phyloP scores from a whole-genome alignment of 2,797 vertebrate genomes.

The Dendrocincla tyrannina region DNA sequence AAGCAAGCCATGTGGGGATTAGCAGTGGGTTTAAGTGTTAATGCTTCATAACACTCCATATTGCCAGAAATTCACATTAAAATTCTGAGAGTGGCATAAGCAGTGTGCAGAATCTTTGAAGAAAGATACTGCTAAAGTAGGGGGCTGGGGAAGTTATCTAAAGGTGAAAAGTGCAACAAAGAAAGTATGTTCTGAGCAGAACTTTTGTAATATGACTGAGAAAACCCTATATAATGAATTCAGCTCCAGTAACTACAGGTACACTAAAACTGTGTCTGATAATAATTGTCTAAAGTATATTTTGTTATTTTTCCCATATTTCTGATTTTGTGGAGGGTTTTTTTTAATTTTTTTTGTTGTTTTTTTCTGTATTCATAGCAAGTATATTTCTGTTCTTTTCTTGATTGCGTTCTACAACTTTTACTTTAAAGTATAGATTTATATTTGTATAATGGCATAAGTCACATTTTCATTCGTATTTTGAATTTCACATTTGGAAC shows the following conservation, averaged over 20 bases:
- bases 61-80: constrained; percentile 67
- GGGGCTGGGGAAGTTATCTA: not conserved
- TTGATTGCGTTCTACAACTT: not conserved
- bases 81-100: constrained; percentile 46
- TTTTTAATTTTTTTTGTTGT: too few relatives aligned
- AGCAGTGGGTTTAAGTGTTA: constrained; percentile 67
- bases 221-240: not conserved
- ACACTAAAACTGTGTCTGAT: not conserved
- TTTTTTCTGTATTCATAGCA: not conserved
- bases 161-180: constrained; percentile 44
- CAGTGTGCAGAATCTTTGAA: constrained; percentile 29
- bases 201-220: not conserved
- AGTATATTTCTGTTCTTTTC: not conserved
- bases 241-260: not conserved
- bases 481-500: not conserved
- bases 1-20: constrained; percentile 59
- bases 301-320: not conserved
- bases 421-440: not conserved
- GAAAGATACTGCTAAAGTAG: constrained; percentile 20
- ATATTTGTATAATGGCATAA: not conserved
- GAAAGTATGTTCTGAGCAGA: constrained; percentile 10
- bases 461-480: not conserved
- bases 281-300: not conserved
- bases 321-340: not conserved
- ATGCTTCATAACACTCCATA: constrained; percentile 52